Conservation (phyloP, 2,113 vertebrate species). For the Oplegnathus fasciatus region DNA sequence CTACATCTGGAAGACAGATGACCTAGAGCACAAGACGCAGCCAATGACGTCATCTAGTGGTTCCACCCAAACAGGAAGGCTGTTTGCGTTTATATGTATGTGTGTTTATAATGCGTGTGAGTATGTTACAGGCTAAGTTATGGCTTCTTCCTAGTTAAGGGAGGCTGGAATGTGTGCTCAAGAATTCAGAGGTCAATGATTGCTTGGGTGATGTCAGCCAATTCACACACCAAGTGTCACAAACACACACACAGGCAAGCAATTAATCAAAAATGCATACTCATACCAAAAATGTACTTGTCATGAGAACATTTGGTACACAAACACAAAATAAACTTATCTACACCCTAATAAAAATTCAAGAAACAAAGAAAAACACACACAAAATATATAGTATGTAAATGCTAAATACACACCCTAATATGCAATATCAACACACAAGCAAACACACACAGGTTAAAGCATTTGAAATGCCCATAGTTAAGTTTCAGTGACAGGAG, state of each 20-base stretch:
- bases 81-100: not conserved
- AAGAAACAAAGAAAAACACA: not conserved
- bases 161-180: not conserved
- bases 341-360: not conserved
- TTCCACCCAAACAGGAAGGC: constrained; percentile 34
- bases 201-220: not conserved
- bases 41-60: constrained; percentile 55
- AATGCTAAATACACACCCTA: not conserved
- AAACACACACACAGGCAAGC: not conserved
- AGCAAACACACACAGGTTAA: not conserved
- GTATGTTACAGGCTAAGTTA: not conserved
- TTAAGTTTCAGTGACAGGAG: constrained; percentile 42
- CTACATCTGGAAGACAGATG: constrained; percentile 82
- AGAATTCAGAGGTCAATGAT: not conserved
- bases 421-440: not conserved
- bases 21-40: constrained; percentile 59
- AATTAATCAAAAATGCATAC: constrained; percentile 1
- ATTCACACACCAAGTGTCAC: not conserved
- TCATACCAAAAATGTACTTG: not conserved
- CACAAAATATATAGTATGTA: not conserved
- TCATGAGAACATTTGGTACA: not conserved
- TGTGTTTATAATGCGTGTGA: not conserved
- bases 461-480: constrained; percentile 11
- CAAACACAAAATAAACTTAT: not conserved
- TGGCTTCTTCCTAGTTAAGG: not conserved